Conservation (phyloP, 2,888 invertebrate genomes). For the Dione juno region DNA sequence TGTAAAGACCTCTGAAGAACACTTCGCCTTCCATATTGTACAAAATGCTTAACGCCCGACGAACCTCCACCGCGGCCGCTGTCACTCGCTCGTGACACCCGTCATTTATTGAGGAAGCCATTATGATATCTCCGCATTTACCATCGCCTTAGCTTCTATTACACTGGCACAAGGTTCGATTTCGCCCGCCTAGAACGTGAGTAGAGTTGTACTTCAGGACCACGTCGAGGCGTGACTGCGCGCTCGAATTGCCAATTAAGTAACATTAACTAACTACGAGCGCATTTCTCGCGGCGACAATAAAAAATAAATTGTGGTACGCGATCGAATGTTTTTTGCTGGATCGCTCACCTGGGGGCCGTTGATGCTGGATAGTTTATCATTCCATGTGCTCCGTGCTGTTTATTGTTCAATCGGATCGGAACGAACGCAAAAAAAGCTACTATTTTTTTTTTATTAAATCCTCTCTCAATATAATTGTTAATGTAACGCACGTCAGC, state of each 20-base stretch:
- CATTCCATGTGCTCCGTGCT: conserved; percentile 13
- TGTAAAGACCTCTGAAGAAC: neutral
- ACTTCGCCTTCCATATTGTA: conserved; percentile 2
- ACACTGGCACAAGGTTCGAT: conserved; percentile 25
- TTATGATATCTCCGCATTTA: conserved; percentile 39
- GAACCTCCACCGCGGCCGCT: conserved; percentile 42
- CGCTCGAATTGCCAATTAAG: conserved; percentile 62
- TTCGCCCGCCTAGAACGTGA: conserved; percentile 2
- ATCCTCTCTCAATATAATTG: conserved; percentile 1
- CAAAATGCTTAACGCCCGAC: conserved; percentile 29
- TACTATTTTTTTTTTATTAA: neutral
- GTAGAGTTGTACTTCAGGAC: conserved; percentile 10
- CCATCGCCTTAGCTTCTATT: conserved; percentile 26
- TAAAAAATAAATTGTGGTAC: conserved; percentile 48
- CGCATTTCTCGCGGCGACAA: conserved; percentile 53
- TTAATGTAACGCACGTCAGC: conserved; percentile 2
- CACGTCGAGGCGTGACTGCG: conserved; percentile 54
- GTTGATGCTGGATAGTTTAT: conserved; percentile 30
- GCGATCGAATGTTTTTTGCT: conserved; percentile 40
- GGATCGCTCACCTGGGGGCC: conserved; percentile 38
- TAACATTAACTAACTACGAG: conserved; percentile 57
- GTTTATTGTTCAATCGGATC: conserved; percentile 36
- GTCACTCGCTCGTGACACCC: conserved; percentile 52
- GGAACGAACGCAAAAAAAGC: conserved; percentile 16
- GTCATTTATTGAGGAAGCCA: conserved; percentile 53